Percentiles rank a stretch among this genome's conserved stretches.
These are phyloP conservation scores for Coptotermes formosanus DNA, from an alignment of 1,140 invertebrate genomes.

Conservation along the genomic window DNA sequence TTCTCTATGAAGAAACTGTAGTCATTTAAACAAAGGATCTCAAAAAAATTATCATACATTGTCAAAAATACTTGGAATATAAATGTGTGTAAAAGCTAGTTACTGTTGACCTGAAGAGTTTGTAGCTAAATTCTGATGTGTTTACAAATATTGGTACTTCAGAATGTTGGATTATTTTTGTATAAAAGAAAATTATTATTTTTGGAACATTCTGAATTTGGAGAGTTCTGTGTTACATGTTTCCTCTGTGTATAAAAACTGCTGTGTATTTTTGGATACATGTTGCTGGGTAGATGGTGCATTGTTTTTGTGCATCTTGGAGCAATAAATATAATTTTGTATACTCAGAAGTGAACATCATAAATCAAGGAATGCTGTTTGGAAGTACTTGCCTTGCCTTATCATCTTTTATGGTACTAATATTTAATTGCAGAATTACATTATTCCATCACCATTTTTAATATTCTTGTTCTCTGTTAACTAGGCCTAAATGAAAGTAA, in stretches of 20 bases:
- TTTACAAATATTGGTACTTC: neutral
- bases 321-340: neutral
- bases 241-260: neutral
- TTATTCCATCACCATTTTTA: no score
- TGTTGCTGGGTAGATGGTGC: neutral
- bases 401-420: no score
- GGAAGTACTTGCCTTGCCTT: no score
- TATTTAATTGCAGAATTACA: no score
- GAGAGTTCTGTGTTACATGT: neutral
- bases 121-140: neutral
- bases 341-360: no score
- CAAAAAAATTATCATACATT: neutral
- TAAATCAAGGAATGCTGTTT: no score
- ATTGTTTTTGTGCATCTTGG: neutral
- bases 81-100: neutral
- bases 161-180: neutral
- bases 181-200: neutral
- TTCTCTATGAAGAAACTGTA: neutral
- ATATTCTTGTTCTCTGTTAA: no score
- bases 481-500: no score
- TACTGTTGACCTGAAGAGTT: neutral
- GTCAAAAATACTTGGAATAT: neutral
- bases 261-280: neutral
- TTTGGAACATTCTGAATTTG: neutral
- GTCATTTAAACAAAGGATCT: neutral